Base-by-base conservation (phyloP, 2,888 invertebrate genomes). In the Melanargia galathea region DNA sequence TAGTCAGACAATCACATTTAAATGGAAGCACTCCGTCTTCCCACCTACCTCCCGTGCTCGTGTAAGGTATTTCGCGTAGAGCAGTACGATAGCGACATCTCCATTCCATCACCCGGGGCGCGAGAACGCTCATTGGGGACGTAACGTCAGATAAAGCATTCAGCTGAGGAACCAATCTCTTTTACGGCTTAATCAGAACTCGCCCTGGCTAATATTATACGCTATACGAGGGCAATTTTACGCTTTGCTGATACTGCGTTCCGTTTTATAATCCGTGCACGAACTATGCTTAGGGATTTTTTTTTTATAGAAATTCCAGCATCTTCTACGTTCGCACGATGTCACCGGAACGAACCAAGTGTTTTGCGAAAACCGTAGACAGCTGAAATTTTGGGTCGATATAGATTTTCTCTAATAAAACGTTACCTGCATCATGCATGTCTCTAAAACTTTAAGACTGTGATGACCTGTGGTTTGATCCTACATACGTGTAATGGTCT, bases 131-230 rank as follows among this genome's bases (percentile, higher is more conserved):
- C 84, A 87, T 86, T 84, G 82, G 83, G 83, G 78, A 78, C 84
- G 80, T 88, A 64, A 87, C 83, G 84, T 81, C 83, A 81, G 79
- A 88, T 87, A 87, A 88, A 87, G 80, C 82, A 83, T 83, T 85
- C 82, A 77, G 78, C 80, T 82, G 80, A 80, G 77, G 82, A 87
- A 88, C 86, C 88, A 89, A 90, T 89, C 87, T 87, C 86, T 86
- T 90, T 88, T 87, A 87, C 85, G 87, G 86, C 84, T 87, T 87
- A 88, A 90, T 89, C 87, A 89, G 87, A 82, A 82, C 83, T 82
- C 77, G 78, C 80, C 81, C 77, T 77, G 79, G 78, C 79, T 84
- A 83, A 84, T 72, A 73, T 62, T 48, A 38, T 43, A 35, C 43
- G 35, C 58, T 56, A 51, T 22, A 43, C 46, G 62, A 49, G 10